phyloP scores from a whole-genome alignment of 1,140 invertebrate species.

The Eumeta japonica region DNA sequence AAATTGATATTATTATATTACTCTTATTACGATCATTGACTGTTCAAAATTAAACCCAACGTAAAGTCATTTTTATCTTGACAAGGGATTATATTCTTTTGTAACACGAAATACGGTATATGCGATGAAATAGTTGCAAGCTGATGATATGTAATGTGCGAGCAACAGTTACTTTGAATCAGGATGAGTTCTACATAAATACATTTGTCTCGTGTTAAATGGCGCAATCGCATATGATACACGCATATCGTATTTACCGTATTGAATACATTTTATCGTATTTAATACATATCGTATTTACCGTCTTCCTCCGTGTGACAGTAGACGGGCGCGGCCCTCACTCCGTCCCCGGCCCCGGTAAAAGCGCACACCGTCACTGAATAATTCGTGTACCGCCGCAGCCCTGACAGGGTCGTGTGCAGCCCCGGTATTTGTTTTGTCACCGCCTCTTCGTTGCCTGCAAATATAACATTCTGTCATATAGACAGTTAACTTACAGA shows the following conservation, averaged over 20 bases:
- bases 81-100: too few species aligned
- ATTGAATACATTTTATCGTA: constrained; percentile 1
- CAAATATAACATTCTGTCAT: neutral
- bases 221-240: neutral
- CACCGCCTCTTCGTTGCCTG: constrained; percentile 62
- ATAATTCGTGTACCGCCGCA: constrained; percentile 90
- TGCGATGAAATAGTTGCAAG: too few species aligned
- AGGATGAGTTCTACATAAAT: too few species aligned
- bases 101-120: too few species aligned
- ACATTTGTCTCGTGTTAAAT: too few species aligned
- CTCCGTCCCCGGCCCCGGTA: constrained; percentile 86
- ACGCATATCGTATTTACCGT: neutral
- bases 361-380: constrained; percentile 85
- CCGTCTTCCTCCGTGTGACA: constrained; percentile 91
- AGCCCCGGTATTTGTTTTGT: constrained; percentile 69
- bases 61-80: too few species aligned
- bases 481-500: neutral
- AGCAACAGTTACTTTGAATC: too few species aligned
- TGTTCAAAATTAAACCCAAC: too few species aligned
- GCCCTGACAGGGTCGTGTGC: constrained; percentile 65
- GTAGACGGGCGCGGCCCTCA: constrained; percentile 76
- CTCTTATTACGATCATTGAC: too few species aligned
- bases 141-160: too few species aligned
- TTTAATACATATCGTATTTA: constrained; percentile 35
- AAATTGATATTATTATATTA: too few species aligned